A percentile compares a stretch with the other conserved stretches of the same genome.
These are phyloP conservation scores for Gisinianus flammeolus DNA, from an alignment of 2,888 invertebrate genomes.

Conservation along the genomic window DNA sequence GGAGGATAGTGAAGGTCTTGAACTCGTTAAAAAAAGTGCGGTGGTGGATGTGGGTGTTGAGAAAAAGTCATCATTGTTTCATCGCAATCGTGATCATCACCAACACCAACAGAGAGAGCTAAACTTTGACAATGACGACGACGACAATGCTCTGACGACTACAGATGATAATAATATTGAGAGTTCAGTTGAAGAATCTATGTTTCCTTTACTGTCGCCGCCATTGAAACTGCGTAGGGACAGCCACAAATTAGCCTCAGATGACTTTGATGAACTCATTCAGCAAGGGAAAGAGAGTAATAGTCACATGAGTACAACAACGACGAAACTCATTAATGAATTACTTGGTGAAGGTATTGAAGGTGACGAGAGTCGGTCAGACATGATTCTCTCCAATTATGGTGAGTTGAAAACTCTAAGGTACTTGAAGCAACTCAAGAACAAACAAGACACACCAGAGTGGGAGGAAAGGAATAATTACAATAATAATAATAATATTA, in stretches of 20 bases:
- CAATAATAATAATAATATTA: not conserved
- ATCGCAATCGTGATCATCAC: not conserved
- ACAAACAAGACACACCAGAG: conserved; percentile 31
- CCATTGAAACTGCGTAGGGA: conserved; percentile 8
- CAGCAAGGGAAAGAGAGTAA: not conserved
- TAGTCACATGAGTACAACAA: not conserved
- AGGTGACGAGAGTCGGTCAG: conserved; percentile 39
- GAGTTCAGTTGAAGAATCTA: conserved; percentile 22
- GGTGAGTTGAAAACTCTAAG: conserved; percentile 58
- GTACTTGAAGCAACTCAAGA: conserved; percentile 56
- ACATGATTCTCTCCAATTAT: conserved; percentile 54
- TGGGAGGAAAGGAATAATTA: not conserved
- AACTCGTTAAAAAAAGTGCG: conserved; percentile 26
- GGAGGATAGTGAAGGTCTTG: conserved; percentile 34
- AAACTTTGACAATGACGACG: not conserved
- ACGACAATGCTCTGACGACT: not conserved
- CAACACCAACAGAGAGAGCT: not conserved
- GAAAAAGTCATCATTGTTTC: conserved; percentile 19
- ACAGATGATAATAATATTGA: not conserved
- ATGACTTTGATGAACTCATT: conserved; percentile 23
- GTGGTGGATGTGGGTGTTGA: conserved; percentile 17
- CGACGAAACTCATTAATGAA: conserved; percentile 21
- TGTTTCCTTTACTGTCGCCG: conserved; percentile 6
- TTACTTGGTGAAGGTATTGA: conserved; percentile 25
- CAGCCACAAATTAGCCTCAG: conserved; percentile 1